Conservation (phyloP, 1,140 invertebrate species). For the Saccostrea echinata region DNA sequence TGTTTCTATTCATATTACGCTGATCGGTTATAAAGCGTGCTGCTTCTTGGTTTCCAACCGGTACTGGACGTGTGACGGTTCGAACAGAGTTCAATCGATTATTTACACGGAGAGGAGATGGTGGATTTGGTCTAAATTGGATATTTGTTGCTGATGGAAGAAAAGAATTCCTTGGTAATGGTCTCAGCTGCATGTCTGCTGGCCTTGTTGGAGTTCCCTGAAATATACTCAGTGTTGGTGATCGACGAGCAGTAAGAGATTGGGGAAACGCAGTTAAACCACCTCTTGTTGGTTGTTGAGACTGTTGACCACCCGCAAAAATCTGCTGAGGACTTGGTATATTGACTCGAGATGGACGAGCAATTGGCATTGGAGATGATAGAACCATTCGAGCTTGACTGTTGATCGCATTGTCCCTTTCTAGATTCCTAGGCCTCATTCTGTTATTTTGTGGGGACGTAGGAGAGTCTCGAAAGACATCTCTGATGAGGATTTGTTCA, state of each 20-base stretch:
- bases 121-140: neutral
- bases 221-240: neutral
- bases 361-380: neutral
- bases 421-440: neutral
- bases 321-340: neutral
- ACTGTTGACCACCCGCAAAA: neutral
- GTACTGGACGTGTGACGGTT: neutral
- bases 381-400: neutral
- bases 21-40: neutral
- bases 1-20: neutral
- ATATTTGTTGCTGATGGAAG: neutral
- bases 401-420: neutral
- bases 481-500: neutral
- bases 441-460: neutral
- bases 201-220: neutral
- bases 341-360: neutral
- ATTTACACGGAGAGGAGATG: neutral
- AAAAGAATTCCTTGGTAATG: neutral
- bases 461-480: neutral
- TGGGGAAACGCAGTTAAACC: neutral
- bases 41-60: neutral
- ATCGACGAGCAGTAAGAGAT: neutral
- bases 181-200: neutral
- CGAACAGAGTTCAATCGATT: neutral
- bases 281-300: neutral